Evolutionary conservation across 2,888 invertebrate species (phyloP).

Genomic region (Panzeria rudis): DNA sequence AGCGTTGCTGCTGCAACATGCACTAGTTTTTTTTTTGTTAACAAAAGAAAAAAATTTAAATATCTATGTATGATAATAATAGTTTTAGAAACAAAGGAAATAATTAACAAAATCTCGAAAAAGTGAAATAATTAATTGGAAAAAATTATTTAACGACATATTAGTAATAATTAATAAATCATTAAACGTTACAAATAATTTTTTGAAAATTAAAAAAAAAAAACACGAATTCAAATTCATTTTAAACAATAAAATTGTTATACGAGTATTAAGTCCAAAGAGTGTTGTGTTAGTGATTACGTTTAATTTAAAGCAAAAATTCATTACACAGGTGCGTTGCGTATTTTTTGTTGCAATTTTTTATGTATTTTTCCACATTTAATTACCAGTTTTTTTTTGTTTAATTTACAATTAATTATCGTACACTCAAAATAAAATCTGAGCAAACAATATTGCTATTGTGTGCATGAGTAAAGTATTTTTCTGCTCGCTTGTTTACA

Average conservation of each 20-base stretch:
- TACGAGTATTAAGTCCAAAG: neutral
- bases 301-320: constrained; percentile 35
- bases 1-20: constrained; percentile 16
- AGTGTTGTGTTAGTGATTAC: constrained; percentile 1
- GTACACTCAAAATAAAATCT: constrained; percentile 19
- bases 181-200: neutral
- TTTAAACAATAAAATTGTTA: neutral
- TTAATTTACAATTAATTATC: constrained; percentile 67
- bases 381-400: constrained; percentile 48
- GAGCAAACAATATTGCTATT: constrained; percentile 12
- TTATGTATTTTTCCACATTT: constrained; percentile 41
- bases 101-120: constrained; percentile 15
- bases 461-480: neutral
- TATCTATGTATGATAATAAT: no score
- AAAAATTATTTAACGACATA: neutral
- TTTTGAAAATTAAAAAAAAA: neutral
- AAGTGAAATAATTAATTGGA: neutral
- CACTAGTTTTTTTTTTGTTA: neutral
- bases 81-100: constrained; percentile 26
- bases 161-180: neutral
- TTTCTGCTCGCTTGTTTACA: neutral
- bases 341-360: constrained; percentile 15
- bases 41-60: no score
- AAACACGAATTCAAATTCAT: neutral
- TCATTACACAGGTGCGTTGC: constrained; percentile 61